A percentile compares a stretch with the other conserved stretches of the same genome.
phyloP scores from a whole-genome alignment of 2,888 invertebrate genomes.

The Rosalia funebris region DNA sequence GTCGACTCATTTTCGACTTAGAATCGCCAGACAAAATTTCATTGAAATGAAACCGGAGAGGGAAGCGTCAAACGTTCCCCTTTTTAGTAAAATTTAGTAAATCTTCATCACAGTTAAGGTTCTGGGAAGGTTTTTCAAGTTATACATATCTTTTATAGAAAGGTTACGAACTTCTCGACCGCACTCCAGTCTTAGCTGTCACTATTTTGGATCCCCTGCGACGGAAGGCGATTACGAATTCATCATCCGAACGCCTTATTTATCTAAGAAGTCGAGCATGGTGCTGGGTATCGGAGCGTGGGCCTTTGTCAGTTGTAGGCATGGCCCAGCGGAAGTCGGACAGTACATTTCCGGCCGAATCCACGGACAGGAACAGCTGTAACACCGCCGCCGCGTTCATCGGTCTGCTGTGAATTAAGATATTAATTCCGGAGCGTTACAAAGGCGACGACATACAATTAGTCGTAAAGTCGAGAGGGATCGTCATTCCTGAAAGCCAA shows the following conservation, averaged over 20 bases:
- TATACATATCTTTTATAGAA: too few species aligned
- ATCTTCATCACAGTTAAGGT: too few species aligned
- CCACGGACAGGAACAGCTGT: constrained; percentile 17
- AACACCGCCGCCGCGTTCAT: constrained; percentile 4
- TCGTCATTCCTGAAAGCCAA: not conserved
- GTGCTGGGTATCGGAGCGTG: constrained; percentile 29
- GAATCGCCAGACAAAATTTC: too few species aligned
- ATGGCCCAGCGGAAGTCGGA: constrained; percentile 30
- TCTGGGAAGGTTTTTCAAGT: too few species aligned
- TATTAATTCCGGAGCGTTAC: not conserved
- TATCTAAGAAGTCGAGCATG: constrained; percentile 31
- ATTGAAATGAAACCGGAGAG: too few species aligned
- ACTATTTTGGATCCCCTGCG: not conserved
- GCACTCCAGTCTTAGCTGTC: not conserved
- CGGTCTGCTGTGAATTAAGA: constrained; percentile 6
- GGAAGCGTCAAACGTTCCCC: too few species aligned
- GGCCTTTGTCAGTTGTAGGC: constrained; percentile 30
- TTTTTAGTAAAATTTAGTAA: too few species aligned
- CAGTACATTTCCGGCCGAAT: constrained; percentile 24
- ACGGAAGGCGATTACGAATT: constrained; percentile 31
- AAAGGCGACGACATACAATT: not conserved
- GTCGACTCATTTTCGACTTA: too few species aligned
- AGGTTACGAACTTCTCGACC: too few species aligned
- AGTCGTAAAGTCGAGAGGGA: not conserved
- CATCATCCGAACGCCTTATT: constrained; percentile 24